Evolutionary conservation across 2,113 vertebrate genomes (phyloP), one percentile per base, ranked within the genome.

Genomic region (Procavia capensis): DNA sequence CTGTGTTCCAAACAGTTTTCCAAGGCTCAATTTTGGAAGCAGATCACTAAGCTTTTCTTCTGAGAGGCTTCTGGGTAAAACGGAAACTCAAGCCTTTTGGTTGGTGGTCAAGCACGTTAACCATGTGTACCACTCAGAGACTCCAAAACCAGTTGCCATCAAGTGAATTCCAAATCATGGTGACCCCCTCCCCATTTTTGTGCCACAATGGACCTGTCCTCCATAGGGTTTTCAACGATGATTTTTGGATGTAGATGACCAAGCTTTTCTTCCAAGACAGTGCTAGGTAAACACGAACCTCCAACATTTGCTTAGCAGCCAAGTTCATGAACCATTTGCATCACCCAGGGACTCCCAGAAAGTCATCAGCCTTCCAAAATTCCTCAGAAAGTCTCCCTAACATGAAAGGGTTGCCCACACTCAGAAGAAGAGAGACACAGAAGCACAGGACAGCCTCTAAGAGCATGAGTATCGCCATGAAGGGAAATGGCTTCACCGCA

Each of bases 321-420:
- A 29, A 63, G 27, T 29, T 20, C 29, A 19, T 9, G 22, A 39
- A 72, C 70, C 20, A 9, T 72, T 72, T 24, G 7, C 9, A 22
- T 34, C 3, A 72, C 36, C 36, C 7, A 72, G 70, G 5, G 24
- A 20, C 66, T 36, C 16, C n/a, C 66, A 20, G 66, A 72, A 70
- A 17, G 54, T 2, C 22, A 76, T 5, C 19, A 5, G 43, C 8
- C 81, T 64, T 19, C 34, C 20, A 2, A 50, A 43, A 54, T 61
- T 36, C 47, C 9, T 54, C 39, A 31, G 75, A 47, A 14, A 2
- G 19, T 63, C 34, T 76, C 27, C 43, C 34, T 41, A 66, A 5
- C 5, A 36, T 0, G 0, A 70, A 66, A 24, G 31, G 17, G 9
- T 27, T 27, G 17, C 6, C 34, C 27, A 9, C 31, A 50, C n/a